Percentiles rank a stretch among this genome's conserved stretches.
phyloP scores from a whole-genome alignment of 2,113 vertebrate species.

The Thermophis baileyi region DNA sequence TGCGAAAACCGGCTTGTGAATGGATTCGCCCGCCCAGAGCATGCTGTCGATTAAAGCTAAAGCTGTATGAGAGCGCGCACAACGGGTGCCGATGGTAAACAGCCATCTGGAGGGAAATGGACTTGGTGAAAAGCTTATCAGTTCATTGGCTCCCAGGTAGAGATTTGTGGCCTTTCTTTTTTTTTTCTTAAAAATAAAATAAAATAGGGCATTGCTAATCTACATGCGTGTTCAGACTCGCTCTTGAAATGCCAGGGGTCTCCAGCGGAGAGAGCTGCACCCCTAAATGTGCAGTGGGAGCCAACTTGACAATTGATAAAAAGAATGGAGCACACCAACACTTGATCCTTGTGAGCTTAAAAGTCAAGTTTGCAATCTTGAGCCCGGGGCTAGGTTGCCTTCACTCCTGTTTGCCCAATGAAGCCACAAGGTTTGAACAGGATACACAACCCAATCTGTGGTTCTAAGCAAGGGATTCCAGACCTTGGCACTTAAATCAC shows the following conservation, averaged over 20 bases:
- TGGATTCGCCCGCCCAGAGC: background rate
- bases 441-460: background rate
- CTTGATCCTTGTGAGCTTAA: background rate
- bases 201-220: conserved; percentile 40
- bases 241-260: conserved; percentile 30
- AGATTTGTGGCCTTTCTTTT: conserved; percentile 31
- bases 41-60: background rate
- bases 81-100: conserved; percentile 15
- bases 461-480: background rate
- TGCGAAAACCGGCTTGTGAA: conserved; percentile 14
- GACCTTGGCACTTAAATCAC: background rate
- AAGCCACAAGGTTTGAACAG: too few relatives aligned
- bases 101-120: conserved; percentile 30
- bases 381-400: background rate
- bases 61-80: background rate
- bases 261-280: conserved; percentile 27
- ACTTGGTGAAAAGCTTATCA: conserved; percentile 38
- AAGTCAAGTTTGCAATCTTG: background rate
- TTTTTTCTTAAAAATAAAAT: conserved; percentile 12
- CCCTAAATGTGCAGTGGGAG: conserved; percentile 11
- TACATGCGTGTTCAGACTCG: conserved; percentile 26
- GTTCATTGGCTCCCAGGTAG: conserved; percentile 38
- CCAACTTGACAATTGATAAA: conserved; percentile 23
- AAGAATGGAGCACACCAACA: too few relatives aligned
- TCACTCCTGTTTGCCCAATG: background rate